A percentile compares a stretch with the other conserved stretches of the same genome.
phyloP scores from a whole-genome alignment of 2,797 vertebrate genomes.

The Strix occidentalis region DNA sequence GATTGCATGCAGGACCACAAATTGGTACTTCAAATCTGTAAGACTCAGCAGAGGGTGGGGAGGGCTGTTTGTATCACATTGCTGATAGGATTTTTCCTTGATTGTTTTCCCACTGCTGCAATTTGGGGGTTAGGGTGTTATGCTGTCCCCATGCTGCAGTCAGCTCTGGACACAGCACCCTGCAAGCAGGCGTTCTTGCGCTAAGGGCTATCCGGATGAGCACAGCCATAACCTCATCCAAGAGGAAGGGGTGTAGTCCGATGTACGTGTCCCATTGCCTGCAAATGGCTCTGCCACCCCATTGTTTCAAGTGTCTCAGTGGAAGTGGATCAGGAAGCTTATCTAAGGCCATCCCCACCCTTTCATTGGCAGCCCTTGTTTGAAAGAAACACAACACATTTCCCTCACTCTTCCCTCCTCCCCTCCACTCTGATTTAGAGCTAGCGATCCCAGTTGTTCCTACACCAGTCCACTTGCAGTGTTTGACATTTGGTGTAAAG shows the following conservation, averaged over 20 bases:
- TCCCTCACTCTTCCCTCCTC: neutral
- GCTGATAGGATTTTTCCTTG: neutral
- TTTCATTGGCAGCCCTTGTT: neutral
- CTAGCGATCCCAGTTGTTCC: neutral
- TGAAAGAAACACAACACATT: neutral
- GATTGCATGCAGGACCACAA: neutral
- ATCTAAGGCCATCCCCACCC: slow-evolving; percentile 57
- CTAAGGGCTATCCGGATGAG: neutral
- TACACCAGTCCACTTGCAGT: neutral
- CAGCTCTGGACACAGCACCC: neutral
- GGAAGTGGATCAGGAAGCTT: slow-evolving; percentile 61
- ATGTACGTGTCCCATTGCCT: neutral
- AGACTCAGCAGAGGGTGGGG: neutral
- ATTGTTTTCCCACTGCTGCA: neutral
- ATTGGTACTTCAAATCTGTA: neutral
- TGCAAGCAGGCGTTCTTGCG: accelerated
- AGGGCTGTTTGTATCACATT: neutral
- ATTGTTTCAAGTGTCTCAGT: slow-evolving; percentile 25
- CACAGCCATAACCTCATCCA: neutral
- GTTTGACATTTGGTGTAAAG: neutral
- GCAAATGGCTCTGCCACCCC: neutral
- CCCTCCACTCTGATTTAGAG: neutral
- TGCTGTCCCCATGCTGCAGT: accelerated
- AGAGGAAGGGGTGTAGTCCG: slow-evolving; percentile 48
- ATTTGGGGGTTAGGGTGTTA: neutral